These are phyloP conservation scores for Aspidapion aeneum DNA, from an alignment of 2,888 invertebrate genomes.

Conservation along the genomic window DNA sequence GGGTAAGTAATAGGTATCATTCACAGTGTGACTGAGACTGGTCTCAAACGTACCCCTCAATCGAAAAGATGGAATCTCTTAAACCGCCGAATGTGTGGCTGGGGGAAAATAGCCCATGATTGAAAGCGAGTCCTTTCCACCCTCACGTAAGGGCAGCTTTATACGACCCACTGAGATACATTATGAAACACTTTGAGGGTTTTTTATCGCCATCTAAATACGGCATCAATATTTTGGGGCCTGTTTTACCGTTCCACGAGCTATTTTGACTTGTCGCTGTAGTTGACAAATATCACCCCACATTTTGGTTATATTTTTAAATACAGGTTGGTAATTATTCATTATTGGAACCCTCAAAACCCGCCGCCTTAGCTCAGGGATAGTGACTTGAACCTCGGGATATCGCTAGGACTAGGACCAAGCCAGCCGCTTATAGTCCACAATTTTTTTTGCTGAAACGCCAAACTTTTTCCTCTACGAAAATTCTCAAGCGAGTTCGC, in stretches of 20 bases:
- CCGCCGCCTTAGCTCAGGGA: too few relatives aligned
- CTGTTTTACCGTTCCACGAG: conserved; percentile 29
- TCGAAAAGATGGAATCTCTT: conserved; percentile 52
- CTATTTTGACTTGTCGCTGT: conserved; percentile 34
- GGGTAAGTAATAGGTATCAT: conserved; percentile 43
- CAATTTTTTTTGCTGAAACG: too few relatives aligned
- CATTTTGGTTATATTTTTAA: background rate
- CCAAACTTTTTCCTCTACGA: too few relatives aligned
- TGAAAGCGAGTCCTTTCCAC: conserved; percentile 41
- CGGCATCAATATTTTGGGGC: conserved; percentile 47
- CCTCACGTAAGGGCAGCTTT: conserved; percentile 22
- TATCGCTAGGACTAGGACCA: too few relatives aligned
- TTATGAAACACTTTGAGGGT: conserved; percentile 49
- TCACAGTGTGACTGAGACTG: conserved; percentile 47
- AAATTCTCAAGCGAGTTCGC: too few relatives aligned
- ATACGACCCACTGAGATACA: conserved; percentile 40
- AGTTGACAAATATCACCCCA: conserved; percentile 30
- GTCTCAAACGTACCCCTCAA: conserved; percentile 50
- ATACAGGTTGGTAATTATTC: too few relatives aligned
- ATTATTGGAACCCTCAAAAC: too few relatives aligned
- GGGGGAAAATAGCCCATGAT: conserved; percentile 51
- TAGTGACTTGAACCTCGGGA: too few relatives aligned
- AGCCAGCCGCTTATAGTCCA: too few relatives aligned
- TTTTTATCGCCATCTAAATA: conserved; percentile 50
- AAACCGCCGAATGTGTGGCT: conserved; percentile 50